Base-by-base conservation (phyloP, 2,888 invertebrate species). In the Geophilus truncorum region DNA sequence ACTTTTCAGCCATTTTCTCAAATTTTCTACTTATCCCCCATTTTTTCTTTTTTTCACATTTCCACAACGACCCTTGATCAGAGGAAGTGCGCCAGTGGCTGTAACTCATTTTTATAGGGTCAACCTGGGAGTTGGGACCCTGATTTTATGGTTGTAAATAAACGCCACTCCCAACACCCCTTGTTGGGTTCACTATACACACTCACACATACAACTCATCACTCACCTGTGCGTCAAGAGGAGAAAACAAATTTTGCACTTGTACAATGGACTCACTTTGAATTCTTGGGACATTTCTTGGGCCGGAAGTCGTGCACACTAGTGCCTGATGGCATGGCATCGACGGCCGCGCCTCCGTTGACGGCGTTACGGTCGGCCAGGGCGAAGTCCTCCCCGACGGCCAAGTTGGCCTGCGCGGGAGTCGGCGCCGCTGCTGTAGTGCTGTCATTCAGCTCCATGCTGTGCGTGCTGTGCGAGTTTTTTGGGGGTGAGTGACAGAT, bases 321-420 rank as follows among this genome's bases (percentile, higher is more conserved):
- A 5, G 57, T 62, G 57, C 30, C 76, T 76, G 76, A 32, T 32
- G 76, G 30, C 76, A 34, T 34, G 30, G 34, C 30, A 76, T 76
- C 76, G 30, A 76, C 76, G n/a, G 76, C 76, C 76, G 30, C 76
- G 76, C 76, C 76, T 30, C 76, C 76, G 34, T 76, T 76, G 30
- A 34, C 76, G 76, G 76, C 34, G 30, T 34, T 34, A 34, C 34
- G 76, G 76, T 76, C 76, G 30, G 76, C 18, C n/a, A 76, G 76
- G 34, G 76, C 34, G 76, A 76, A 76, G 76, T 76, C 76, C 76
- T 76, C 76, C 30, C 76, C 34, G 18, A 34, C 34, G 30, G 76
- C 76, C 76, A 76, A 34, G 76, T 76, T 76, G 30, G 34, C 34
- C 76, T 62, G 57, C 57, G 57, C 57, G 23, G 57, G 57, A 62